These are phyloP conservation scores for Haliclona indistincta DNA, from an alignment of 37 sponge, comb jelly and placozoan genomes.

Conservation along the genomic window DNA sequence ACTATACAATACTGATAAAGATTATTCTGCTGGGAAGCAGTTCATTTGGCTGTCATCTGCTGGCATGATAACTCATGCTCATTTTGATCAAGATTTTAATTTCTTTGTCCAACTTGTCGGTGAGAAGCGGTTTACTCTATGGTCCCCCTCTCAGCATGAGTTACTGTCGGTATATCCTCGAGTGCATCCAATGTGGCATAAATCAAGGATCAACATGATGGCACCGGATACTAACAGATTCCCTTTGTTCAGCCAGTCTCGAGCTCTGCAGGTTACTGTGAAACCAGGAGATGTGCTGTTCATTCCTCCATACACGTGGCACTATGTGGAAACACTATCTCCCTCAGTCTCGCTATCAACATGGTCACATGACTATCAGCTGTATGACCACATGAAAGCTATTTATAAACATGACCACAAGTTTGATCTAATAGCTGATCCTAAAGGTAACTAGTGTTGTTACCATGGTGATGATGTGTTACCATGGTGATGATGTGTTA, in stretches of 20 bases:
- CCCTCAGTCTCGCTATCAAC: constrained; percentile 91
- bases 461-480: background rate
- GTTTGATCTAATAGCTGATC: constrained; percentile 76
- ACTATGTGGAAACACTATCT: constrained; percentile 85
- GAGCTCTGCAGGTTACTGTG: constrained; percentile 64
- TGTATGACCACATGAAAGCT: constrained; percentile 91
- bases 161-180: constrained; percentile 79
- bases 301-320: constrained; percentile 93
- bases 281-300: constrained; percentile 84
- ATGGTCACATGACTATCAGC: constrained; percentile 90
- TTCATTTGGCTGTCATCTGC: constrained; percentile 91
- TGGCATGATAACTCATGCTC: constrained; percentile 88
- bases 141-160: constrained; percentile 74
- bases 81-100: constrained; percentile 93
- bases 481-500: background rate
- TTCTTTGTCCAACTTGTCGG: constrained; percentile 85
- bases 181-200: constrained; percentile 95
- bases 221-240: constrained; percentile 48
- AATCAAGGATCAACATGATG: constrained; percentile 76
- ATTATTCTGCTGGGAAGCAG: constrained; percentile 55
- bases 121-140: constrained; percentile 84
- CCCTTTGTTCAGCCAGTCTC: constrained; percentile 65
- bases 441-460: constrained; percentile 50
- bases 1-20: constrained; percentile 59
- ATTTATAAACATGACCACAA: constrained; percentile 91